Evolutionary conservation across 2,888 invertebrate species (phyloP), one percentile per base, ranked within the genome.

Genomic region (Drosophila quinaria): DNA sequence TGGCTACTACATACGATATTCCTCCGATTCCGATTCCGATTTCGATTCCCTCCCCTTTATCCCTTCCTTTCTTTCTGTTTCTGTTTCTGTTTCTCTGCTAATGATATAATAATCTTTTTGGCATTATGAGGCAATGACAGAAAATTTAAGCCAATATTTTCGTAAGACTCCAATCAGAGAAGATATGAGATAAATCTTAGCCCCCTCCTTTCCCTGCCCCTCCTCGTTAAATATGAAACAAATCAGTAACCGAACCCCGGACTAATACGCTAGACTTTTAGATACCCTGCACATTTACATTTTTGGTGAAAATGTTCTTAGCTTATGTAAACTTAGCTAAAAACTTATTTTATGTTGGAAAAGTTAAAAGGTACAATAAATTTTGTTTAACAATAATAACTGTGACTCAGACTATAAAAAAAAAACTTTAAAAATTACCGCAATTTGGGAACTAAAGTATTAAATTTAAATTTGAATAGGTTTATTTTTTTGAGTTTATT

Each of bases 81-180:
- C 39, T 15, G 1, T 15, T 37, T 19, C 25, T 42, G 70, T 15
- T 1, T 15, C 33, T 19, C 25, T 42, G 70, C 61, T 70, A 74
- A 76, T 76, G 65, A 76, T 44, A 78, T 76, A 74, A 78, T 78
- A 59, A 65, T 61, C 17, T 67, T 64, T 58, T 54, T 61, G 60
- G 42, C 60, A 47, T 42, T 64, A 39, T 80, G 49, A 49, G 78
- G 68, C 79, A 79, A 81, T 71, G 78, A 71, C 71, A 78, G 81
- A 66, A 68, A 80, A 64, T 37, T 78, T 80, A 65, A 67, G 78
- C 81, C 69, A 74, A 78, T 44, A 78, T 78, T 78, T 74, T 74
- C 71, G 70, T 62, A 70, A 76, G 52, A 52, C 44, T 50, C 47
- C 47, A 63, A 78, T 78, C 60, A 44, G 60, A 41, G 29, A 44